Percentiles rank a stretch among this genome's conserved stretches.
These are phyloP conservation scores for Rotaria macrura DNA, from an alignment of 2,888 invertebrate genomes.

Conservation along the genomic window DNA sequence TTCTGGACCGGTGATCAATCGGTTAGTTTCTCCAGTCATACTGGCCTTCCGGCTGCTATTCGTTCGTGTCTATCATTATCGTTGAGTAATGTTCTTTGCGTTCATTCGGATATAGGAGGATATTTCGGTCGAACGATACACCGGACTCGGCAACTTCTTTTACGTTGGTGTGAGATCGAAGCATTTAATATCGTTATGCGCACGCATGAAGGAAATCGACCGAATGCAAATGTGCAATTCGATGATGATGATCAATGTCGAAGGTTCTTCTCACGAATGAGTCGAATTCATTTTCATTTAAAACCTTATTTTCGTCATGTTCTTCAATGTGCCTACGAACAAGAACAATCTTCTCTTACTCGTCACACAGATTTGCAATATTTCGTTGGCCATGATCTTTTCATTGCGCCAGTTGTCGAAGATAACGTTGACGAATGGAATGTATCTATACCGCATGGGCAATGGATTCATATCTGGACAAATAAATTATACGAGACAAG, in stretches of 20 bases:
- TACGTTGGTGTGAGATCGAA: slow-evolving; percentile 42
- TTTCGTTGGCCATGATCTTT: slow-evolving; percentile 41
- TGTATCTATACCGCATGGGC: slow-evolving; percentile 39
- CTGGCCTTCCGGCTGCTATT: slow-evolving; percentile 42
- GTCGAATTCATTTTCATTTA: slow-evolving; percentile 38
- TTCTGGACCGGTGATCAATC: slow-evolving; percentile 46
- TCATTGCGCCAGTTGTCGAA: slow-evolving; percentile 41
- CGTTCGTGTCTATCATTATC: slow-evolving; percentile 41
- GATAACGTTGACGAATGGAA: slow-evolving; percentile 36
- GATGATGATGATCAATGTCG: slow-evolving; percentile 37
- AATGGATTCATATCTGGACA: slow-evolving; percentile 41
- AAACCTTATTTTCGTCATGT: slow-evolving; percentile 39
- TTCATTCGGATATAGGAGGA: slow-evolving; percentile 44
- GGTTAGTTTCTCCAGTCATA: slow-evolving; percentile 41
- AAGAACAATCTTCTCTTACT: not conserved
- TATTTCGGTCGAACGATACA: slow-evolving; percentile 38
- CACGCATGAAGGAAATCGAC: slow-evolving; percentile 44
- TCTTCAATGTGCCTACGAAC: slow-evolving; percentile 35
- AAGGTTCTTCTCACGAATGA: slow-evolving; percentile 38
- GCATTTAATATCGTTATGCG: slow-evolving; percentile 42
- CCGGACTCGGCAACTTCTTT: slow-evolving; percentile 39
- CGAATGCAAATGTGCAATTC: slow-evolving; percentile 39
- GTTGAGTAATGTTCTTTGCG: not conserved
- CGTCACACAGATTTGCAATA: slow-evolving; percentile 38
- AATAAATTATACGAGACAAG: slow-evolving; percentile 35